Base-by-base conservation (phyloP, 2,888 invertebrate genomes). In the Mesorhabditis spiculigera region DNA sequence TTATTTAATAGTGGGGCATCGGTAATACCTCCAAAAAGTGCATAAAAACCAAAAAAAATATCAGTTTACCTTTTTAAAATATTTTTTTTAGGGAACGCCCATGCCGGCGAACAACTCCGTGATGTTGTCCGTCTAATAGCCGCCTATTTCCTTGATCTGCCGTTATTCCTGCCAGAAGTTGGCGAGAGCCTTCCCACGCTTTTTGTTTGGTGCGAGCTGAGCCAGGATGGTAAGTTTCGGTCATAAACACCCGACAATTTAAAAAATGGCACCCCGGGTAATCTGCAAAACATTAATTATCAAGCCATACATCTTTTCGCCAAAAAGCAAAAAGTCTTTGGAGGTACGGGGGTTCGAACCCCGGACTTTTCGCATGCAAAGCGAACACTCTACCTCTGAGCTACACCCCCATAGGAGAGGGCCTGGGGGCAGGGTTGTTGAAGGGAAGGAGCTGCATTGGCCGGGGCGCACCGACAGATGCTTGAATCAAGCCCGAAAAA, bases 151-250 rank as follows among this genome's bases (percentile, higher is more conserved):
- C 58, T 50, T 1, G 58, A 50, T 50, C 58, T 50, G 0, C 58
- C 58, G 58, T 3, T 50, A 13, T 50, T 50, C 58, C n/a, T 50
- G 58, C 58, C 58, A 10, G 58, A 50, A 50, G 8, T n/a, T n/a
- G 58, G 58, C n/a, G 58, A 50, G n/a, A n/a, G 10, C 10, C n/a
- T 50, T 10, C 58, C 58, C 58, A 50, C 58, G 58, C 58, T 50
- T 50, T 50, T 50, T 50, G 58, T 50, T 50, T 50, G 58, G 58
- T 50, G 58, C 58, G 58, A 50, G n/a, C n/a, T 50, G 58, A 50
- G n/a, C 8, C 8, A n/a, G n/a, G 58, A 50, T n/a, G 58, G 58
- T 50, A 13, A n/a, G 58, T 50, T 50, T n/a, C 8, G n/a, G 58
- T 50, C n/a, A 2, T 50, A 28, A 28, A 28, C 28, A 28, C 28